These are phyloP conservation scores for Buteo buteo DNA, from an alignment of 2,113 vertebrate genomes.

Conservation along the genomic window DNA sequence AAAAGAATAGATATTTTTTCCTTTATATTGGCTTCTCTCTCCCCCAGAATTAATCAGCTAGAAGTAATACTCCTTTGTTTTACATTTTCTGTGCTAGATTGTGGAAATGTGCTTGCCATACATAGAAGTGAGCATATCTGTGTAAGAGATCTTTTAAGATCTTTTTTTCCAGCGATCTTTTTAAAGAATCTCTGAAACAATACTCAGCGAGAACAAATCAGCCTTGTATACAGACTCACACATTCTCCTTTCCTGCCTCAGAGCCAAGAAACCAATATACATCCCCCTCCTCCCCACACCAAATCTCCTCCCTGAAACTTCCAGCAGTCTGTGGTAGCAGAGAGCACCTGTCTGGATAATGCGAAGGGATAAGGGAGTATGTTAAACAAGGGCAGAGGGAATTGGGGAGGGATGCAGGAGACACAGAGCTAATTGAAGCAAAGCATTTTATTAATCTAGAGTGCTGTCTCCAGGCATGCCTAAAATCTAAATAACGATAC, in stretches of 20 bases:
- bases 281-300: neutral
- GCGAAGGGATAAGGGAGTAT: constrained; percentile 59
- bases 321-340: constrained; percentile 17
- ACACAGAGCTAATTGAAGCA: constrained; percentile 63
- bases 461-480: constrained; percentile 55
- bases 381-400: constrained; percentile 70
- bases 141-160: neutral
- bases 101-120: neutral
- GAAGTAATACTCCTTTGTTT: neutral
- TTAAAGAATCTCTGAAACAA: neutral
- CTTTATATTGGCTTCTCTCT: neutral
- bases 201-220: neutral
- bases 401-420: constrained; percentile 53
- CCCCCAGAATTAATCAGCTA: neutral
- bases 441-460: constrained; percentile 61
- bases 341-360: constrained; percentile 64
- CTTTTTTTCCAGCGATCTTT: neutral
- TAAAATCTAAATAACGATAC: constrained; percentile 65
- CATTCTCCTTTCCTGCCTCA: neutral
- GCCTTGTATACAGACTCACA: neutral
- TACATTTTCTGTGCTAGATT: neutral
- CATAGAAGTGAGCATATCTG: neutral
- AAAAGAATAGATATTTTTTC: neutral
- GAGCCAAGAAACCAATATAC: neutral
- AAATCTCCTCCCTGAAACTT: neutral